phyloP scores from a whole-genome alignment of 2,113 vertebrate species.

The Pituophis catenifer region DNA sequence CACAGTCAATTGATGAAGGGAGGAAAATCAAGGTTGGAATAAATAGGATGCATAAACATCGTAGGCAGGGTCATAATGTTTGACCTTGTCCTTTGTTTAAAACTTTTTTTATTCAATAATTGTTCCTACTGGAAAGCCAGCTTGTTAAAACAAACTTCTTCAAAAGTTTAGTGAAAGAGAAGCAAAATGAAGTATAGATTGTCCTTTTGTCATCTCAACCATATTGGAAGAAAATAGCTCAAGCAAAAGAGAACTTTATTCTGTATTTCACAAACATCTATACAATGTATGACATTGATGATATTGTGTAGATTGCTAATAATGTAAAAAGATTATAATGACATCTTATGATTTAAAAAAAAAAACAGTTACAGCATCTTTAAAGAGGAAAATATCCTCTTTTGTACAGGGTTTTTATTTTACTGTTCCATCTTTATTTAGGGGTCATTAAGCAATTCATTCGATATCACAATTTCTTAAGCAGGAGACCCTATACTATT shows the following conservation, averaged over 20 bases:
- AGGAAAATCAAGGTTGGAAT: not conserved
- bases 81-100: not conserved
- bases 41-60: not conserved
- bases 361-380: not conserved
- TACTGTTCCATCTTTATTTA: not conserved
- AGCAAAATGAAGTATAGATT: constrained; percentile 20
- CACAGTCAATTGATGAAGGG: not conserved
- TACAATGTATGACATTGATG: not conserved
- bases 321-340: not conserved
- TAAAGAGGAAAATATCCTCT: not conserved
- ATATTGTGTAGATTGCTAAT: not conserved
- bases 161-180: constrained; percentile 41
- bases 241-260: not conserved
- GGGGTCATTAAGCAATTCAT: not conserved
- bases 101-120: constrained; percentile 1
- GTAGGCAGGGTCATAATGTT: not conserved
- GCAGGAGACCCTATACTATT: no score
- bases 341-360: not conserved
- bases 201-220: constrained; percentile 1
- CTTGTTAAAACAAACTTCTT: constrained; percentile 13
- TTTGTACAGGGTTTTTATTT: not conserved
- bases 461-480: not conserved
- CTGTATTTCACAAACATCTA: not conserved
- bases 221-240: constrained; percentile 8
- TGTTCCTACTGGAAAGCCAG: constrained; percentile 41